Evolutionary conservation across 1,140 invertebrate genomes (phyloP), one percentile per base, ranked within the genome.

Genomic region (Caenorhabditis remanei): DNA sequence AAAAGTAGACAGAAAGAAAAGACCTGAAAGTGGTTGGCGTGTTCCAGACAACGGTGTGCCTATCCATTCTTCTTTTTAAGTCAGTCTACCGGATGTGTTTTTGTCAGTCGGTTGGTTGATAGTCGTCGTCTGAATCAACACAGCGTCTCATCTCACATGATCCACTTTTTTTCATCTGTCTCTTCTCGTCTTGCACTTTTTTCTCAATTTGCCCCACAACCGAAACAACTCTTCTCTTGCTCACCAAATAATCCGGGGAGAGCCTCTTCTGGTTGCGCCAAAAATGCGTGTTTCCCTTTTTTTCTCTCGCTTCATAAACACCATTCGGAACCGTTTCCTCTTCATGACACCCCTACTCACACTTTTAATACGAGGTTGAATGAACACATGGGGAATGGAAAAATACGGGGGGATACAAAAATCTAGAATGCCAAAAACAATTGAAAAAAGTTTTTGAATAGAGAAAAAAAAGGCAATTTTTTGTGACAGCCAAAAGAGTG

Each of bases 131-230:
- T 79, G 21, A 79, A 79, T 79, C 71, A 79, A 79, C 71, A 79
- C 46, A 79, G 11, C 71, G 43, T 79, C 71, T 79, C 71, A 79
- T 50, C 71, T 79, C 71, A 79, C 71, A 50, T 79, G 71, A 79
- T 79, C 71, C 43, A 50, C 71, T 50, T 79, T 79, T 71, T 63
- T 50, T 24, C 71, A 79, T 79, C 71, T 53, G 9, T 50, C 71
- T 79, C 71, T 16, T 79, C 46, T 50, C n/a, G n/a, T 79, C 46
- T 50, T 79, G 71, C 71, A 79, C 71, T 79, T 79, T 48, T 79
- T 79, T 79, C 71, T 79, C 71, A 79, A 79, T 79, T 79, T 50
- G 71, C 71, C 71, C 71, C 46, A 79, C 71, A 79, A 50, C 71
- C 46, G 71, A 79, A 79, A 79, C 71, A 79, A 79, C 71, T 50